phyloP scores from a whole-genome alignment of 1,140 invertebrate species.

The Temnothorax longispinosus region DNA sequence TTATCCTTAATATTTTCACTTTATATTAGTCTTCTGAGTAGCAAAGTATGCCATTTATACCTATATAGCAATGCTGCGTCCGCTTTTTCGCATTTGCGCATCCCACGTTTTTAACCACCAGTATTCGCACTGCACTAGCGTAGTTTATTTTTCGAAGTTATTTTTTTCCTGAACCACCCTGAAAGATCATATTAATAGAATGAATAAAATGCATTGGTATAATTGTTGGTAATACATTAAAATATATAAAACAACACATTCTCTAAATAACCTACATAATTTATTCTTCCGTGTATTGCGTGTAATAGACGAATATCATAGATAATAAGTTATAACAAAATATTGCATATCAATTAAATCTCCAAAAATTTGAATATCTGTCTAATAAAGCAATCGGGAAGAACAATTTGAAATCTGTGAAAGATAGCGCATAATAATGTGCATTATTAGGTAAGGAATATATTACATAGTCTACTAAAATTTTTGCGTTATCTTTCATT shows the following conservation, averaged over 20 bases:
- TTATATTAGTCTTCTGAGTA: conserved; percentile 82
- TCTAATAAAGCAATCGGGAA: conserved; percentile 11
- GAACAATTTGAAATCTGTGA: conserved; percentile 19
- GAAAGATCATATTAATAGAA: conserved; percentile 69
- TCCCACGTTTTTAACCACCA: conserved; percentile 65
- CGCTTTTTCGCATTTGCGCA: conserved; percentile 75
- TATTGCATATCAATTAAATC: background rate
- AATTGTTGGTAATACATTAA: conserved; percentile 17
- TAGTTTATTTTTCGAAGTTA: conserved; percentile 81
- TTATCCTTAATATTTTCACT: conserved; percentile 79
- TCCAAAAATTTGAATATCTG: background rate
- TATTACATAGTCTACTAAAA: background rate
- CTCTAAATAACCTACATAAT: background rate
- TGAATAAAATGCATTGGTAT: conserved; percentile 20
- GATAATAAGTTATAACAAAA: background rate
- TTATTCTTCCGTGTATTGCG: conserved; percentile 43
- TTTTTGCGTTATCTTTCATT: conserved; percentile 49
- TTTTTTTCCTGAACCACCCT: conserved; percentile 85
- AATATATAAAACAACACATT: conserved; percentile 46
- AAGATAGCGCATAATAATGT: conserved; percentile 25
- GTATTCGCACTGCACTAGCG: conserved; percentile 71
- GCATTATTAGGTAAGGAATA: conserved; percentile 11
- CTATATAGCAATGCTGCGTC: conserved; percentile 71
- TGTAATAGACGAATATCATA: conserved; percentile 1
- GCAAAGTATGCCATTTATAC: conserved; percentile 78